These are phyloP conservation scores for Cactoblastis cactorum DNA, from an alignment of 2,888 invertebrate genomes.

Conservation along the genomic window DNA sequence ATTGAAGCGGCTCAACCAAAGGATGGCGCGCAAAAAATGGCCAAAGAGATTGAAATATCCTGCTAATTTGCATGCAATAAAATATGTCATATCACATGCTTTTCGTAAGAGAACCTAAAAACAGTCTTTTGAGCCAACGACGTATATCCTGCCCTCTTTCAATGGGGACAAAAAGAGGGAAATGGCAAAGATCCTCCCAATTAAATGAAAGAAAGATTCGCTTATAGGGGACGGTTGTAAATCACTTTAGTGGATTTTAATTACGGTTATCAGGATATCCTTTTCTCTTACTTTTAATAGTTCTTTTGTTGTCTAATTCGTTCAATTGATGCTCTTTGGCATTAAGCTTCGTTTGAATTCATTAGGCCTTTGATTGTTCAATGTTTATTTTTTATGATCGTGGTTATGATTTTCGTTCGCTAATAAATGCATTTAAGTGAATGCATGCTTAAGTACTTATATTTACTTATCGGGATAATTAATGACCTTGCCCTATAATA, in stretches of 20 bases:
- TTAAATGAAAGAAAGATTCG: conserved; percentile 61
- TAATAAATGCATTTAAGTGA: background rate
- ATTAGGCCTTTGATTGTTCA: background rate
- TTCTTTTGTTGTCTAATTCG: conserved; percentile 39
- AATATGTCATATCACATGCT: conserved; percentile 74
- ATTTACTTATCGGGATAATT: too few relatives aligned
- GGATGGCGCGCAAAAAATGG: conserved; percentile 38
- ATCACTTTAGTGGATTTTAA: conserved; percentile 58
- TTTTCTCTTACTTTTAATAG: conserved; percentile 39
- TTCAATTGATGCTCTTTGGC: conserved; percentile 11
- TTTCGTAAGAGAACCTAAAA: conserved; percentile 60
- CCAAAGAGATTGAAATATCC: conserved; percentile 70
- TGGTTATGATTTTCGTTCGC: conserved; percentile 4
- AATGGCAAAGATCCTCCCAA: conserved; percentile 62
- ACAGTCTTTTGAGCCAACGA: conserved; percentile 61
- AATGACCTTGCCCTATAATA: too few relatives aligned
- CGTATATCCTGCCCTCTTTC: conserved; percentile 63
- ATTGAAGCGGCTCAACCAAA: conserved; percentile 31
- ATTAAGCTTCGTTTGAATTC: conserved; percentile 9
- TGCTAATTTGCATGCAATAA: conserved; percentile 75
- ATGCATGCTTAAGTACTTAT: too few relatives aligned
- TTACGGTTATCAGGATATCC: conserved; percentile 60
- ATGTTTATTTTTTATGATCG: background rate
- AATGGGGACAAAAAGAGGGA: conserved; percentile 55
- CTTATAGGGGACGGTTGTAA: conserved; percentile 61